Evolutionary conservation across 2,888 invertebrate species (phyloP), one percentile per base, ranked within the genome.

Genomic region (Aphodius sticticus): DNA sequence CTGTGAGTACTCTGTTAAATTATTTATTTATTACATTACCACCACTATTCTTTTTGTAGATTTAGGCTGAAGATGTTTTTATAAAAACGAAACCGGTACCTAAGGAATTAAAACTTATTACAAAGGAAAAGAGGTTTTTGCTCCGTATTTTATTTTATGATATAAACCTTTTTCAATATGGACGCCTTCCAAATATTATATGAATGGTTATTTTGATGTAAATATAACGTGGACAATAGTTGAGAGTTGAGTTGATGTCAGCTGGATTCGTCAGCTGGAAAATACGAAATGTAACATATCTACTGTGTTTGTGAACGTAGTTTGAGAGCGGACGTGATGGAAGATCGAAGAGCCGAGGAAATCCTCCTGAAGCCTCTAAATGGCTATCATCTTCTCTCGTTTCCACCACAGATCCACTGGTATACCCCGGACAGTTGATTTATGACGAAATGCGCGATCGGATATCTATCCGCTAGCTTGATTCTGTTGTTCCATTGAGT

Each of bases 301-400:
- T 53, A 5, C 53, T 76, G 76, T 26, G 35, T 76, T 9, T 69
- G 53, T 35, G 15, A 53, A 76, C 16, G 16, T 69, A 12, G 69
- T 69, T 76, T 69, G 53, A 26, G 16, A 80, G 79, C 83, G 84
- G 84, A 53, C 53, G 53, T 53, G 53, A 53, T 53, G 53, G 53
- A 53, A 53, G 53, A 53, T 53, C 9, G 53, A 53, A 53, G 53
- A 53, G 53, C 2, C 53, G 53, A 53, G 53, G 53, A 53, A 53
- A 53, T 53, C 53, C 53, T 84, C 82, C 84, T 84, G 85, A 84
- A 88, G 87, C 87, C 86, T 83, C 86, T 84, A 87, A 88, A 87
- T 87, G 86, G 86, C 87, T 86, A 86, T 87, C 87, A 86, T 87
- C 86, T 87, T 85, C 86, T 84, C 84, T 84, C 83, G 81, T 83